Evolutionary conservation across 2,113 vertebrate species (phyloP).

Genomic region (Scopus umbretta): DNA sequence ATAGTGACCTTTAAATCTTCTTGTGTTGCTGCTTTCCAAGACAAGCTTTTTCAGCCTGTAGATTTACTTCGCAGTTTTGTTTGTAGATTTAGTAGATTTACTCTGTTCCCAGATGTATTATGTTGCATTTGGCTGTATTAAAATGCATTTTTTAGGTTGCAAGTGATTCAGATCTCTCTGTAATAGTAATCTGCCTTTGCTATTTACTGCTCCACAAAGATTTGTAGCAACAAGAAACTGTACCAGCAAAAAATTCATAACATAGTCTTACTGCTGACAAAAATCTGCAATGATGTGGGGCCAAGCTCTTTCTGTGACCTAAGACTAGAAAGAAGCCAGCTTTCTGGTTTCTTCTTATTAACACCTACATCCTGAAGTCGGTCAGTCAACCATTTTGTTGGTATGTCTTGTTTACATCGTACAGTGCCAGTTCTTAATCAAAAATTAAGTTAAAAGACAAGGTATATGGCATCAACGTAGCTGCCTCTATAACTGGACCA

Average conservation of each 20-base stretch:
- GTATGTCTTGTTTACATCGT: not conserved
- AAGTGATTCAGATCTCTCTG: not conserved
- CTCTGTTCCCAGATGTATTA: not conserved
- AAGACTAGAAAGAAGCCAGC: not conserved
- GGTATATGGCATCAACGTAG: not conserved
- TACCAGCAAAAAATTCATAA: not conserved
- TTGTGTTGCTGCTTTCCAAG: slow-evolving; percentile 1
- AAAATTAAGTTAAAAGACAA: not conserved
- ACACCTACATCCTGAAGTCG: not conserved
- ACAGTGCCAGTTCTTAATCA: not conserved
- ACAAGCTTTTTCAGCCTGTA: not conserved
- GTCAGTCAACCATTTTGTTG: not conserved
- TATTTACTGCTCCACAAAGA: not conserved
- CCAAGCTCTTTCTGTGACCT: not conserved
- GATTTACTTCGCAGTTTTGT: slow-evolving; percentile 37
- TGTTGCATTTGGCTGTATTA: slow-evolving; percentile 22
- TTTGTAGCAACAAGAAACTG: not conserved
- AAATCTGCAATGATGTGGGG: not conserved
- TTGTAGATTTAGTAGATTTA: slow-evolving; percentile 1
- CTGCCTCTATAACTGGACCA: not conserved
- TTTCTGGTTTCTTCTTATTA: not conserved
- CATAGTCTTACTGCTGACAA: not conserved
- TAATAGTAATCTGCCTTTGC: not conserved
- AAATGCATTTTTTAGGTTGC: slow-evolving; percentile 10
- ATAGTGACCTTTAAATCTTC: slow-evolving; percentile 15